Percentiles rank a stretch among this genome's conserved stretches.
These are phyloP conservation scores for Idaea straminata DNA, from an alignment of 2,888 invertebrate species.

Conservation along the genomic window DNA sequence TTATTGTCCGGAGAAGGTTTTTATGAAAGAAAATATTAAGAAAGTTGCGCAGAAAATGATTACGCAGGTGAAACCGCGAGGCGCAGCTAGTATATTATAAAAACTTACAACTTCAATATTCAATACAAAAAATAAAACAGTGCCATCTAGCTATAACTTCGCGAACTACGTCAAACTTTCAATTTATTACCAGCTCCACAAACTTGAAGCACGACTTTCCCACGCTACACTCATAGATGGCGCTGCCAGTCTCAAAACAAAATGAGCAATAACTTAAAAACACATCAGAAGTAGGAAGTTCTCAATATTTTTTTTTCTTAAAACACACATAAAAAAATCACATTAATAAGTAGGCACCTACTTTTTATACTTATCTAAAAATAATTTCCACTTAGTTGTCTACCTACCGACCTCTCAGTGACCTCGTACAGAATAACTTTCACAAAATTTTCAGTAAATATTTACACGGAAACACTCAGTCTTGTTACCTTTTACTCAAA, in stretches of 20 bases:
- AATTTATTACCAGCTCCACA: background rate
- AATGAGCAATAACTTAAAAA: conserved; percentile 2
- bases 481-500: conserved; percentile 56
- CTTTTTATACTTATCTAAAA: background rate
- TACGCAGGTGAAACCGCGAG: too few relatives aligned
- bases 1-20: too few relatives aligned
- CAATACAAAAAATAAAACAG: conserved; percentile 7
- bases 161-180: conserved; percentile 7
- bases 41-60: too few relatives aligned
- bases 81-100: too few relatives aligned
- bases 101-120: conserved; percentile 8
- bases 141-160: conserved; percentile 32
- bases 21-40: too few relatives aligned
- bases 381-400: background rate
- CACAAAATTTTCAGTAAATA: conserved; percentile 61
- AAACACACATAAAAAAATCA: background rate
- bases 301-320: conserved; percentile 12
- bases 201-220: conserved; percentile 4
- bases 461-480: conserved; percentile 60
- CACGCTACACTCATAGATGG: conserved; percentile 42
- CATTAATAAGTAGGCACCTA: background rate
- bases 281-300: conserved; percentile 31
- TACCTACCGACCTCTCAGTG: conserved; percentile 41
- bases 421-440: conserved; percentile 62
- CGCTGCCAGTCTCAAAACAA: conserved; percentile 30